Percentiles rank a stretch among this genome's conserved stretches.
Conservation (phyloP, 2,113 vertebrate genomes). For the Lamprotornis superbus region DNA sequence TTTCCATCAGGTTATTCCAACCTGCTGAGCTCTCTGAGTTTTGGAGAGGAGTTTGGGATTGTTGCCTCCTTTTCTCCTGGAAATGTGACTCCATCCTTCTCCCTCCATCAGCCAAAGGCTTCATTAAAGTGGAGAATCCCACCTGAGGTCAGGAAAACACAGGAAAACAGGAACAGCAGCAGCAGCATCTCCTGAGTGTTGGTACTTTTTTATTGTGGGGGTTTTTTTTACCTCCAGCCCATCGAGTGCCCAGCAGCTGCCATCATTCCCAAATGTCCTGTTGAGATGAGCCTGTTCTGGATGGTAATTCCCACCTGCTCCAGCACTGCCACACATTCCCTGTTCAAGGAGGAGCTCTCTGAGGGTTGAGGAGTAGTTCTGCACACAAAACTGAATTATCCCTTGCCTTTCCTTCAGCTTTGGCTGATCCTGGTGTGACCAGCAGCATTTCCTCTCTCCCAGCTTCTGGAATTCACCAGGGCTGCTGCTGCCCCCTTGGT, state of each 20-base stretch:
- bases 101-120: not conserved
- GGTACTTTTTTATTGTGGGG: not conserved
- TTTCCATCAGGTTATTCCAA: not conserved
- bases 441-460: not conserved
- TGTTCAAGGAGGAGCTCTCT: not conserved
- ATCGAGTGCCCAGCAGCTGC: not conserved
- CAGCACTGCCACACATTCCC: accelerated
- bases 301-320: not conserved
- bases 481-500: not conserved
- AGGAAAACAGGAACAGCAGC: not conserved
- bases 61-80: not conserved
- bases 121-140: not conserved
- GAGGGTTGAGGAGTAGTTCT: not conserved
- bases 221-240: not conserved
- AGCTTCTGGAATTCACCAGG: accelerated
- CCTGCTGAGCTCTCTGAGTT: not conserved
- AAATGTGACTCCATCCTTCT: not conserved
- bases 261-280: not conserved
- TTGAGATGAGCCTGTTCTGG: not conserved
- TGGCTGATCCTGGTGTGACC: not conserved
- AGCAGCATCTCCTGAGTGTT: not conserved
- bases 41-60: not conserved
- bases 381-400: not conserved
- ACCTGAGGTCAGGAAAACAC: not conserved
- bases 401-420: accelerated